Evolutionary conservation across 2,113 vertebrate species (phyloP), one percentile per base, ranked within the genome.

Genomic region (Nothoprocta pentlandii): DNA sequence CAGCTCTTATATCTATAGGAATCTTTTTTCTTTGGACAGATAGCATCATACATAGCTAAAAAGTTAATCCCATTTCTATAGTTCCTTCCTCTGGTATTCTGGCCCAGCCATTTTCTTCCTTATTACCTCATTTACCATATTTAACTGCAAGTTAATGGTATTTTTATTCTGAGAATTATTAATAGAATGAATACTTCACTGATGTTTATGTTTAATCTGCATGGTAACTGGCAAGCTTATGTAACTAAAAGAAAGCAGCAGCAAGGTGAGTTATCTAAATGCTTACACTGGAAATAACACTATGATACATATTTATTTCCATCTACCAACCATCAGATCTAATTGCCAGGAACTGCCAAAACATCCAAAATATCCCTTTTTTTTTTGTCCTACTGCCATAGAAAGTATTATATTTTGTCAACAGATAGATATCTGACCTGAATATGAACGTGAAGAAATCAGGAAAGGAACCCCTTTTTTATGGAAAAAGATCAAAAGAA

Each of bases 81-180:
- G 68, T 17, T 80, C 67, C 59, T 73, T 12, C 46, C 71, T 75
- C 88, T 68, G 77, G 10, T 23, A 20, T 92, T 88, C 80, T 84
- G 69, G 21, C 88, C 88, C 80, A 88, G 64, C 1, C 9, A 32
- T 86, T 93, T 92, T 21, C 66, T 92, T 94, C 94, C 88, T 95
- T 86, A 95, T 93, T 93, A 25, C 90, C 69, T 78, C 1, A 0
- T 67, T 94, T 70, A 63, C 88, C 67, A 42, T 54, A 25, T 61
- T 88, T 80, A 53, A 78, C 54, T 74, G 0, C 0, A 66, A 88
- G 80, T 71, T 95, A 95, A 96, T 93, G 83, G 36, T 11, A 56
- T 42, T 80, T 95, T 75, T 96, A 77, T 92, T 84, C 90, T 68
- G 41, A 53, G 88, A 81, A 78, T 86, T 94, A 69, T 88, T 88